Evolutionary conservation across 2,888 invertebrate genomes (phyloP).

Genomic region (Pseudococcus jackbeardsleyi): DNA sequence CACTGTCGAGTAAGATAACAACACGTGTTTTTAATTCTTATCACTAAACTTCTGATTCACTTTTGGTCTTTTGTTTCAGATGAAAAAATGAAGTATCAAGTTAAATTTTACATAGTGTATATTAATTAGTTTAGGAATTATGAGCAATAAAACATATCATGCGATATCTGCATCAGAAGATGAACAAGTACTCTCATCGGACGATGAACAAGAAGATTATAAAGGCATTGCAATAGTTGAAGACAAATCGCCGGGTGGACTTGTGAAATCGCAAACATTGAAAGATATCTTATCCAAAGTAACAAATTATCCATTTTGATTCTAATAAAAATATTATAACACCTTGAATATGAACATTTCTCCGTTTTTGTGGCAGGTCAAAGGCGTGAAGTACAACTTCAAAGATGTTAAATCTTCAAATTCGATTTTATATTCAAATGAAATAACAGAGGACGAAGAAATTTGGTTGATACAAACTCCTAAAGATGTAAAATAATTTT

Average conservation of each 20-base stretch:
- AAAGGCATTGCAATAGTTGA: neutral
- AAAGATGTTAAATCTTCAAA: neutral
- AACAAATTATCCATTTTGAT: constrained; percentile 5
- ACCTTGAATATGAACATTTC: neutral
- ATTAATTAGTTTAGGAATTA: neutral
- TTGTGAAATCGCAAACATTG: neutral
- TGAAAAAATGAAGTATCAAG: too few relatives aligned
- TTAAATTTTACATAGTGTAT: too few relatives aligned
- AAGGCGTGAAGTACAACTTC: constrained; percentile 1
- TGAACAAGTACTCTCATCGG: neutral
- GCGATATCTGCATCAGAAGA: constrained; percentile 34
- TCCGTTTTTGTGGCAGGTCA: neutral
- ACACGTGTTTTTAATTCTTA: neutral
- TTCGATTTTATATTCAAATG: constrained; percentile 65
- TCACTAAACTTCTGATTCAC: neutral
- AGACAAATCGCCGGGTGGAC: neutral
- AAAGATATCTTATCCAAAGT: constrained; percentile 42
- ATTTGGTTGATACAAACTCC: constrained; percentile 65
- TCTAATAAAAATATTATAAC: too few relatives aligned
- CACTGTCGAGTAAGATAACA: neutral
- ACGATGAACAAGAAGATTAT: neutral
- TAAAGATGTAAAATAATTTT: constrained; percentile 59
- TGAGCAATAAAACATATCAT: neutral
- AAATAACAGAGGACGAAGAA: constrained; percentile 65
- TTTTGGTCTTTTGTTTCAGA: too few relatives aligned